Base-by-base conservation (phyloP, 2,113 vertebrate species). In the Oryzias celebensis region DNA sequence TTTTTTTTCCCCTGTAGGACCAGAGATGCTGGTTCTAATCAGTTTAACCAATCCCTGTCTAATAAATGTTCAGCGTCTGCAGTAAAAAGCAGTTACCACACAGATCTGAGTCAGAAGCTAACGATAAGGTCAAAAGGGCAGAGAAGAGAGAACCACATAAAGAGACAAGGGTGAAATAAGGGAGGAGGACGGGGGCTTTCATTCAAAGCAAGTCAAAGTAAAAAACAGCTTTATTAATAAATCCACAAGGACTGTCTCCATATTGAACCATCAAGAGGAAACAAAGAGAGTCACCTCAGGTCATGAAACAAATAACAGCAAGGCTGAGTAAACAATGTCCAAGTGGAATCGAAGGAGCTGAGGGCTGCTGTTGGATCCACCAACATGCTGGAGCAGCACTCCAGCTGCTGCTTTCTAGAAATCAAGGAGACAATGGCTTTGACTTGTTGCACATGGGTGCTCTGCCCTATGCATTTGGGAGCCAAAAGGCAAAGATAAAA, bases 151-250 rank as follows among this genome's bases (percentile, higher is more conserved):
- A 14, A 14, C 3, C 5, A 28, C 26, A 12, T 24, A 28, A 58
- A 56, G 31, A 67, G 26, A 60, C 42, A 43, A 58, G 68, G 58
- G 46, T 64, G 71, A 66, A 73, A 68, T 64, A 55, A 54, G 56
- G 49, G 54, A 58, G 49, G 49, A 44, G 65, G 65, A 78, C 61
- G 50, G 44, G 71, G 54, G 23, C 17, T 55, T 28, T 76, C 72
- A 88, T 85, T 68, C 83, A 82, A 87, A 58, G 28, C 23, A 48
- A 28, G 50, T 8, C n/a, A 17, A 58, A 52, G 14, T 23, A 85
- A 81, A 85, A 83, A 88, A 73, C 84, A 81, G 80, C 87, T 87
- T 85, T 85, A 91, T 91, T 89, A 89, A 90, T 90, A 90, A 86
- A 80, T 85, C 74, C 73, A 81, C 67, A 67, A 66, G 56, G 72